Percentiles rank a stretch among this genome's conserved stretches.
Conservation (phyloP, 2,113 vertebrate genomes). For the Indicator indicator region DNA sequence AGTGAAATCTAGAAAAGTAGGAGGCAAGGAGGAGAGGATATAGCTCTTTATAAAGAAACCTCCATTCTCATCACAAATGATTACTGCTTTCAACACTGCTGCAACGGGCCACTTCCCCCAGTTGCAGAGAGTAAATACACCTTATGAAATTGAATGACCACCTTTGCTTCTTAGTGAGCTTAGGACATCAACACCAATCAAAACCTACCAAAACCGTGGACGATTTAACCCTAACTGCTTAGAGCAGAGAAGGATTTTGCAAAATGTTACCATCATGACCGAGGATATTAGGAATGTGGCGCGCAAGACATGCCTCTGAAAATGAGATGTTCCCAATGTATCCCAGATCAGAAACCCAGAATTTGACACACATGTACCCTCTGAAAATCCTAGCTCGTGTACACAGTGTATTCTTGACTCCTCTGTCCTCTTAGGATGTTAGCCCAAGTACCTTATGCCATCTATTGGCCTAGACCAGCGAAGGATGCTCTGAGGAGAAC, state of each 20-base stretch:
- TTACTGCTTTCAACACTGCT: background rate
- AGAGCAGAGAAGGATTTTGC: background rate
- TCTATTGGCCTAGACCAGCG: constrained; percentile 43
- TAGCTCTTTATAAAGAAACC: background rate
- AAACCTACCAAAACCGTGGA: background rate
- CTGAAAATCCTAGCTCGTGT: background rate
- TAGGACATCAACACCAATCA: background rate
- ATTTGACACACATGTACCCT: background rate
- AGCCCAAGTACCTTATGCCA: constrained; percentile 53
- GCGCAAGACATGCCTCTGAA: background rate
- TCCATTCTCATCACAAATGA: background rate
- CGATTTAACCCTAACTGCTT: background rate
- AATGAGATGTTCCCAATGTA: background rate
- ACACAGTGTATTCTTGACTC: background rate
- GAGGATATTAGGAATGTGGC: background rate
- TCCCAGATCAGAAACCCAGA: background rate
- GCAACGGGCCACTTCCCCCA: background rate
- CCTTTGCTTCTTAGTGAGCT: background rate
- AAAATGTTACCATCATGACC: background rate
- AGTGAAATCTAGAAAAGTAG: background rate
- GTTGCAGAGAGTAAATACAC: background rate
- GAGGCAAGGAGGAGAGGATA: background rate
- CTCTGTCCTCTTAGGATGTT: background rate
- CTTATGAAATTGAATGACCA: background rate
- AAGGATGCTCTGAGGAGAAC: background rate